Percentiles rank a stretch among this genome's conserved stretches.
Conservation (phyloP, 2,113 vertebrate genomes). For the Prinia subflava region DNA sequence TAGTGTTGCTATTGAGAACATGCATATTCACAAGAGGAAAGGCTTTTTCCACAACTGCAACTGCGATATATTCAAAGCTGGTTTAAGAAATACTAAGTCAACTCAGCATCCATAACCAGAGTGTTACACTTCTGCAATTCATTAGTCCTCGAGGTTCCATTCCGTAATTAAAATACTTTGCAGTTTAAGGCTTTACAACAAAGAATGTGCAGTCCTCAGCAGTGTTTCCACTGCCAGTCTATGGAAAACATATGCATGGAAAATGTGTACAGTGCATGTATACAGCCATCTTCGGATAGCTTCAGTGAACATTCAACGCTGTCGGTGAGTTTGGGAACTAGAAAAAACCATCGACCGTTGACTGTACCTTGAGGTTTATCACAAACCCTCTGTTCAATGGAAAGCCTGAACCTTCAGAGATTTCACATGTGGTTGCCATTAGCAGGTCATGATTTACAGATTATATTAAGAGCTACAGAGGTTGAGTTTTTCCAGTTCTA, state of each 20-base stretch:
- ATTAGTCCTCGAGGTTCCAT: constrained; percentile 55
- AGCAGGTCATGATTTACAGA: constrained; percentile 49
- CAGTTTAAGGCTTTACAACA: constrained; percentile 47
- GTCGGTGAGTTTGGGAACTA: constrained; percentile 93
- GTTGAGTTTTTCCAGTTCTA: constrained; percentile 39
- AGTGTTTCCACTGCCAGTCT: constrained; percentile 51
- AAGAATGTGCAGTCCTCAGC: constrained; percentile 61
- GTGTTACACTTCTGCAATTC: constrained; percentile 35
- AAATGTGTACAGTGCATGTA: constrained; percentile 20
- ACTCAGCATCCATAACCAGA: not conserved
- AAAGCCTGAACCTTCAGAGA: not conserved
- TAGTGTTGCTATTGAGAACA: not conserved
- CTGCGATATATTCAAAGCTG: not conserved
- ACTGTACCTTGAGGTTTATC: constrained; percentile 95
- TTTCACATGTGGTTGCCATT: constrained; percentile 48
- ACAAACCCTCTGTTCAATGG: constrained; percentile 34
- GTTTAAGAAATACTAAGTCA: not conserved
- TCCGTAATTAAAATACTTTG: constrained; percentile 53
- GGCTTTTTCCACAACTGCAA: not conserved
- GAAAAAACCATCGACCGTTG: constrained; percentile 99
- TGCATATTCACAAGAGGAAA: not conserved
- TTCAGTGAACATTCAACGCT: constrained; percentile 97
- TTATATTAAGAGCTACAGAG: constrained; percentile 2
- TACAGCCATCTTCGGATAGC: constrained; percentile 70
- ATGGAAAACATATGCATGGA: constrained; percentile 50